Conservation (phyloP, 1,140 invertebrate species). For the Proctacanthus coquilletti region DNA sequence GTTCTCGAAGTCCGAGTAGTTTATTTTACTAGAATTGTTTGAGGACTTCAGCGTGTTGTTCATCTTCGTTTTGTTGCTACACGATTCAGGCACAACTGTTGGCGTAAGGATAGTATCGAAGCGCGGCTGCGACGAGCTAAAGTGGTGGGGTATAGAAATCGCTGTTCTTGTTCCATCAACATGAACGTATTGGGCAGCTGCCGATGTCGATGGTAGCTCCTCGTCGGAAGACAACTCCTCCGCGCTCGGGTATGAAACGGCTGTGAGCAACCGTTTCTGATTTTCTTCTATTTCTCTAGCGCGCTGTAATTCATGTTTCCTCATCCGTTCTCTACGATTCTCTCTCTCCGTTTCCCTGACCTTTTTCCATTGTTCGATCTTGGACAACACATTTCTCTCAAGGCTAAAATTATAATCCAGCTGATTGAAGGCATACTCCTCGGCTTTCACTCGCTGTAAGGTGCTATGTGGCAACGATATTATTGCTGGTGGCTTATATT, state of each 20-base stretch:
- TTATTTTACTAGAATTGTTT: constrained; percentile 34
- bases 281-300: constrained; percentile 36
- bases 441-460: constrained; percentile 29
- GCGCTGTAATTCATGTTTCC: constrained; percentile 34
- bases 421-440: constrained; percentile 7
- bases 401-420: constrained; percentile 52
- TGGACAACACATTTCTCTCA: constrained; percentile 50
- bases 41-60: constrained; percentile 26
- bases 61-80: constrained; percentile 29
- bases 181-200: too few relatives aligned
- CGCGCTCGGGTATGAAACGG: constrained; percentile 38
- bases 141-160: constrained; percentile 6
- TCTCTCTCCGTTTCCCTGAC: constrained; percentile 41
- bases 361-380: constrained; percentile 49
- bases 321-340: constrained; percentile 38
- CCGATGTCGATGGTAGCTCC: constrained; percentile 10
- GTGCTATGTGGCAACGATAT: constrained; percentile 45
- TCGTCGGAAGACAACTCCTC: constrained; percentile 23
- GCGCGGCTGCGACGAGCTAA: constrained; percentile 2
- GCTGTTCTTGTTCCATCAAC: too few relatives aligned
- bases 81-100: constrained; percentile 10
- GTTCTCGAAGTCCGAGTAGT: constrained; percentile 70
- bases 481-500: constrained; percentile 59
- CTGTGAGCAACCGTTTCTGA: constrained; percentile 37
- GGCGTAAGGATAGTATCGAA: constrained; percentile 7